A percentile compares a stretch with the other conserved stretches of the same genome.
Evolutionary conservation across 1,140 invertebrate species (phyloP).

Genomic region (Saccostrea glomerata): DNA sequence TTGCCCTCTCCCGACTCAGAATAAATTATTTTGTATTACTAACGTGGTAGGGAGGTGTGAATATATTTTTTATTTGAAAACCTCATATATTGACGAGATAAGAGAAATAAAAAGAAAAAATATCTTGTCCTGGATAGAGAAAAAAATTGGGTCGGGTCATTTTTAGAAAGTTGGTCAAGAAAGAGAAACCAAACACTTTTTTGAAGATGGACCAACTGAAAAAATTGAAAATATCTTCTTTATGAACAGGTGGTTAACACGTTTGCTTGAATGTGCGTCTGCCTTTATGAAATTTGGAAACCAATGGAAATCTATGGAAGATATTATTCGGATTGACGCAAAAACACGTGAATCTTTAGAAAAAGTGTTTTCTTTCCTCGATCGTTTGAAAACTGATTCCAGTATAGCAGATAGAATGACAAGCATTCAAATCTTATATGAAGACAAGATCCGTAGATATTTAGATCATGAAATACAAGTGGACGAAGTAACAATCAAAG

Average conservation of each 20-base stretch:
- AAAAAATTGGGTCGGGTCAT: too few relatives aligned
- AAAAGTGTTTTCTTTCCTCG: neutral
- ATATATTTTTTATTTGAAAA: too few relatives aligned
- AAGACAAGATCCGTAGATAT: conserved; percentile 16
- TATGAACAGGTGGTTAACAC: neutral
- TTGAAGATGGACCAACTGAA: too few relatives aligned
- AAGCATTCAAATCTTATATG: neutral
- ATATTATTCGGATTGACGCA: neutral
- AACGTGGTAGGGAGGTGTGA: too few relatives aligned
- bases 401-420: neutral
- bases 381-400: neutral
- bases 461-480: neutral
- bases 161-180: too few relatives aligned
- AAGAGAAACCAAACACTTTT: too few relatives aligned
- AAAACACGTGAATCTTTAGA: neutral
- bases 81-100: too few relatives aligned
- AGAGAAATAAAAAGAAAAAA: too few relatives aligned
- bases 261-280: neutral
- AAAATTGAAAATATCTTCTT: too few relatives aligned
- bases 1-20: too few relatives aligned
- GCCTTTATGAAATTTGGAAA: neutral
- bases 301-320: conserved; percentile 9
- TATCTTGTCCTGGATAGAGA: too few relatives aligned
- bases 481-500: neutral
- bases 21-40: too few relatives aligned